Conservation (phyloP, 2,888 invertebrate genomes). For the Proisotoma minuta region DNA sequence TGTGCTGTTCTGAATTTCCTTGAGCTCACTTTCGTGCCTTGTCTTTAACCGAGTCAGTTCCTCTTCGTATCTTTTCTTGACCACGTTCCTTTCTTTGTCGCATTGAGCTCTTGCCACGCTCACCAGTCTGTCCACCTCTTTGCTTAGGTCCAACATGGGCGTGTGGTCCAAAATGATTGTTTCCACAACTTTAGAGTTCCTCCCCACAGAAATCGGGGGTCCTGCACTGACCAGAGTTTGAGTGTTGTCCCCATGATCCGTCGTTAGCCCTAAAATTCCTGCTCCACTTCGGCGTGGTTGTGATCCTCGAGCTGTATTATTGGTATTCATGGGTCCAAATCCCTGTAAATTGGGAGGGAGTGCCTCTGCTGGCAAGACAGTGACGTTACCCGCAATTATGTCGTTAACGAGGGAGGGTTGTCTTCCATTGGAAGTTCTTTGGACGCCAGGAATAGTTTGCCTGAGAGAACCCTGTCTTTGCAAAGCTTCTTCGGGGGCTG, state of each 20-base stretch:
- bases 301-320: not conserved
- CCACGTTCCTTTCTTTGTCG: not conserved
- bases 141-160: not conserved
- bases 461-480: too few species aligned
- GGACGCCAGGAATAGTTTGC: too few species aligned
- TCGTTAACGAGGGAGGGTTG: too few species aligned
- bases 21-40: not conserved
- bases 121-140: slow-evolving; percentile 10
- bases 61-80: not conserved
- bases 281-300: too few species aligned
- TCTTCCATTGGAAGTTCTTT: too few species aligned
- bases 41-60: not conserved
- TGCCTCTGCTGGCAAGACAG: too few species aligned
- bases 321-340: not conserved
- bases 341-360: too few species aligned
- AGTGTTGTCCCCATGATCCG: too few species aligned
- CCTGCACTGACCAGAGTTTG: not conserved
- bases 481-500: too few species aligned
- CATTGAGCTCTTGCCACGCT: not conserved
- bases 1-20: not conserved
- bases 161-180: slow-evolving; percentile 8
- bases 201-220: not conserved
- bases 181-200: not conserved
- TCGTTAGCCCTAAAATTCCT: too few species aligned
- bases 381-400: too few species aligned